Base-by-base conservation (phyloP, 2,113 vertebrate species). In the Rana temporaria region DNA sequence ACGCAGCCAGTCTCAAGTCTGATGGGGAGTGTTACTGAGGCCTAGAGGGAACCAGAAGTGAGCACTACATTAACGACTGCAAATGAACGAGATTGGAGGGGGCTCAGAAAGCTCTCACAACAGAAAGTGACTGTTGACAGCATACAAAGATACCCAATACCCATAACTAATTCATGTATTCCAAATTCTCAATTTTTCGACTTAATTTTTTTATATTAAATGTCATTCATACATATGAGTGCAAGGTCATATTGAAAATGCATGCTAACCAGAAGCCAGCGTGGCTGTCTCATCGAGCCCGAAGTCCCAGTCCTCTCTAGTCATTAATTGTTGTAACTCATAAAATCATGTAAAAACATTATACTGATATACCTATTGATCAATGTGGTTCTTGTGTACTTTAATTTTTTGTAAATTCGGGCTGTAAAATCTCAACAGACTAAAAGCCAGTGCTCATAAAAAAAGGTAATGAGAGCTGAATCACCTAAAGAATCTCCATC, bases 1-100 rank as follows among this genome's bases (percentile, higher is more conserved):
- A 91, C 90, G 93, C 93, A 94, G 92, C 93, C 93, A 94, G 91
- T 93, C 93, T 94, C 93, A 94, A 95, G 93, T 92, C 93, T 93
- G 94, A 94, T 68, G 93, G 93, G 93, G 92, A 93, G 92, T 91
- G 94, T 94, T 94, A 94, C 92, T 91, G 93, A 92, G 63, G 30
- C 92, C 93, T 94, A 95, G 93, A 93, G 94, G 93, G 93, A 94
- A 91, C 93, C 90, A 91, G 92, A 92, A 92, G 93, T 92, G 90
- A 93, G 94, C 93, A 94, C 92, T 93, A 94, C 93, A 94, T 95
- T 95, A 95, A 94, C 93, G 90, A 89, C 90, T 66, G 92, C 92
- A 94, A 95, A 94, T 93, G 94, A 95, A 94, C 94, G 93, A 93
- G 92, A 92, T 89, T 88, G 92, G 92, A 91, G 85, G 84, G 86